Percentiles rank a stretch among this genome's conserved stretches.
phyloP scores from a whole-genome alignment of 2,113 vertebrate species.

The Felis chaus region DNA sequence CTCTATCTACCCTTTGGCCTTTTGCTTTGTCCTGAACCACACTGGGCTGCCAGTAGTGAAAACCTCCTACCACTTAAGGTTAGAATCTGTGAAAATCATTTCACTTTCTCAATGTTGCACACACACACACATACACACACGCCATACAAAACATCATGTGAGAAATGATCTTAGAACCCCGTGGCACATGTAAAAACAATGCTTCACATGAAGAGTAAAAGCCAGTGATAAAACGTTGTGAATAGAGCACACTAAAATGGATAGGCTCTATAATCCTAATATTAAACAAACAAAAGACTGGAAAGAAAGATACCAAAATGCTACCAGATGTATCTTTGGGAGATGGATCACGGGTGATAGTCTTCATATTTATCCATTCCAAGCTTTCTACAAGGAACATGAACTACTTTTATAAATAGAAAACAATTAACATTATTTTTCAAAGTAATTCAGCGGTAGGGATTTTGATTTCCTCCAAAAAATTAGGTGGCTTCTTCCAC shows the following conservation, averaged over 20 bases:
- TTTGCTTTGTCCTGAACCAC: neutral
- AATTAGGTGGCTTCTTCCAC: neutral
- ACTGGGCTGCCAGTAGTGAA: neutral
- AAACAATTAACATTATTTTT: neutral
- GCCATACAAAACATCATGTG: neutral
- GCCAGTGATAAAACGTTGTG: neutral
- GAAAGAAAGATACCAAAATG: neutral
- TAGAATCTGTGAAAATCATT: neutral
- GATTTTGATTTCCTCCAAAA: neutral
- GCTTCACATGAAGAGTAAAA: neutral
- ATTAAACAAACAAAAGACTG: neutral
- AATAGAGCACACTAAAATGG: neutral
- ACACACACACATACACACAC: no score
- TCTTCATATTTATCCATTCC: neutral
- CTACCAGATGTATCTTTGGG: neutral
- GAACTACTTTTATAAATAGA: neutral
- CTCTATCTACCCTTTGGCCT: neutral
- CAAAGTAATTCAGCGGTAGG: neutral
- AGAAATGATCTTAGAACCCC: neutral
- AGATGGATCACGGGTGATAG: neutral
- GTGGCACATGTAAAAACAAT: neutral
- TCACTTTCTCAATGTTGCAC: neutral
- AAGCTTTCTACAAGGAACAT: neutral
- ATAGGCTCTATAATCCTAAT: neutral
- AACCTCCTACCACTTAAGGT: neutral